phyloP scores from a whole-genome alignment of 2,888 invertebrate species.

The Megaustenia siamemsis region DNA sequence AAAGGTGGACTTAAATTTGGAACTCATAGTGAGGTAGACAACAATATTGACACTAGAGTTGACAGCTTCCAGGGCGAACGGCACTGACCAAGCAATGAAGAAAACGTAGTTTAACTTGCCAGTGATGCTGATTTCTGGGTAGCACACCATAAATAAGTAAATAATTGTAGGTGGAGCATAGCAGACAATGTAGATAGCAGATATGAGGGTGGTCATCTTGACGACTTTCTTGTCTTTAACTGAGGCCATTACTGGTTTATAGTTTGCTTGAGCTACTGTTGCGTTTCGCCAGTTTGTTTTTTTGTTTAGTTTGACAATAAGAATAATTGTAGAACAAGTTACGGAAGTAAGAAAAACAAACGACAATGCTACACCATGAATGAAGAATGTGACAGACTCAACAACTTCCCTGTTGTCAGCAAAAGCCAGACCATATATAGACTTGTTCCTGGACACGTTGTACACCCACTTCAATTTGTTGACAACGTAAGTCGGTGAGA shows the following conservation, averaged over 20 bases:
- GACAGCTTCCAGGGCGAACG: slow-evolving; percentile 17
- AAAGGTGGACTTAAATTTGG: slow-evolving; percentile 24
- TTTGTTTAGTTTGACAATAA: slow-evolving; percentile 9
- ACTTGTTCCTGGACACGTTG: background rate
- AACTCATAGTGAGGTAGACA: slow-evolving; percentile 8
- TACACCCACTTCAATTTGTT: background rate
- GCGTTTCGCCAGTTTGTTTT: slow-evolving; percentile 35
- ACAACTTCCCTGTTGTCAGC: background rate
- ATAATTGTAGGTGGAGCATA: background rate
- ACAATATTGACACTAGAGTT: slow-evolving; percentile 17
- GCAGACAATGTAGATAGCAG: slow-evolving; percentile 14
- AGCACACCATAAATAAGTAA: background rate
- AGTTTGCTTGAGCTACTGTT: background rate
- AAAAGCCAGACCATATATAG: background rate
- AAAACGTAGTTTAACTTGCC: background rate
- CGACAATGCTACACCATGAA: slow-evolving; percentile 6
- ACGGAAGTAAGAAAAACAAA: slow-evolving; percentile 6
- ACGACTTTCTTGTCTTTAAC: background rate
- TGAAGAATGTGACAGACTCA: background rate
- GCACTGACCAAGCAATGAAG: background rate
- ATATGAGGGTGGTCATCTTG: slow-evolving; percentile 28
- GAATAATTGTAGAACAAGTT: background rate
- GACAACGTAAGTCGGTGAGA: slow-evolving; percentile 8
- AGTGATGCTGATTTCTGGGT: slow-evolving; percentile 11
- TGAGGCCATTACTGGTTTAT: background rate